Conservation (phyloP, 2,888 invertebrate genomes). For the Dicycla oo region DNA sequence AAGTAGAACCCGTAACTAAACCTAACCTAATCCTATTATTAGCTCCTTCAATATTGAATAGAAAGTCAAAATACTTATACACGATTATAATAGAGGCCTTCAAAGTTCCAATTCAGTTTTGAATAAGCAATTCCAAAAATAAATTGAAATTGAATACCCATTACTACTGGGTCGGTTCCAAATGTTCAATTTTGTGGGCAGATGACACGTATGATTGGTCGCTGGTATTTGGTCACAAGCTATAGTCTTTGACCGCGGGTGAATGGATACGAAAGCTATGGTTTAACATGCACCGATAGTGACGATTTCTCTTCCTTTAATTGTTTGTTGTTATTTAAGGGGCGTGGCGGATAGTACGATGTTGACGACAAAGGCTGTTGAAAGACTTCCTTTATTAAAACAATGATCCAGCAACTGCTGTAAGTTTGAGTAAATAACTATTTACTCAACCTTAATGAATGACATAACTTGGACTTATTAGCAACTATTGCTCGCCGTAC, state of each 20-base stretch:
- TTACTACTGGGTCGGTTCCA: conserved; percentile 39
- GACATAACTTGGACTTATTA: background rate
- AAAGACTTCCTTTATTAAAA: background rate
- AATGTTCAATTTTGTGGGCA: conserved; percentile 58
- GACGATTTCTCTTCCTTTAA: conserved; percentile 63
- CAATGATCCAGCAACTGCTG: background rate
- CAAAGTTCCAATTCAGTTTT: conserved; percentile 17
- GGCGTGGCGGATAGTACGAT: conserved; percentile 42
- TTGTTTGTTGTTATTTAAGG: conserved; percentile 59
- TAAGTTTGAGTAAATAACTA: no score
- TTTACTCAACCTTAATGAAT: background rate
- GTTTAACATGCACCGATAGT: conserved; percentile 57
- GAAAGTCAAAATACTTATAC: conserved; percentile 31
- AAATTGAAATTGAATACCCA: conserved; percentile 53
- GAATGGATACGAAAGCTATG: conserved; percentile 55
- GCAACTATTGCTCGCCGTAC: no score
- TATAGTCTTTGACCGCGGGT: conserved; percentile 37
- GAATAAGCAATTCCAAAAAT: conserved; percentile 59
- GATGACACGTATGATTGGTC: conserved; percentile 29
- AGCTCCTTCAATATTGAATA: conserved; percentile 7
- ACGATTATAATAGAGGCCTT: background rate
- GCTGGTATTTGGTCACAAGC: conserved; percentile 40
- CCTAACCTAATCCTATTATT: background rate
- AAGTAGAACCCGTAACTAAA: background rate
- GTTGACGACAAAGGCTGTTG: background rate